A percentile compares a stretch with the other conserved stretches of the same genome.
phyloP scores from a whole-genome alignment of 1,140 invertebrate species.

The Ceratina japonica region DNA sequence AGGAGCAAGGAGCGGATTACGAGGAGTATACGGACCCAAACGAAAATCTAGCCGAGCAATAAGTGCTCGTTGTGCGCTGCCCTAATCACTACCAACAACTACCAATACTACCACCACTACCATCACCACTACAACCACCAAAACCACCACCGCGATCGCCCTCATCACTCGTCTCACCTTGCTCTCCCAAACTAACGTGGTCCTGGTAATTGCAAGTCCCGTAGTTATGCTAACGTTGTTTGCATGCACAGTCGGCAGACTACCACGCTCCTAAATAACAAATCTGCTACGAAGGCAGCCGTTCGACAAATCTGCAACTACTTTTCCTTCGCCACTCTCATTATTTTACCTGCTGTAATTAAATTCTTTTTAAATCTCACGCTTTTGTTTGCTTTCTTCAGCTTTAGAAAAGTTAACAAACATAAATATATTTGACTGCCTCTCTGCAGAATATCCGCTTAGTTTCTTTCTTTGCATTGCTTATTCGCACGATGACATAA shows the following conservation, averaged over 20 bases:
- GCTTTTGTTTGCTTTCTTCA: too few species aligned
- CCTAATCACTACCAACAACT: slow-evolving; percentile 68
- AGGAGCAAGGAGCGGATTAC: slow-evolving; percentile 75
- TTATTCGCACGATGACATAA: slow-evolving; percentile 1
- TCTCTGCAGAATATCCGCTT: neutral
- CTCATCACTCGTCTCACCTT: slow-evolving; percentile 60
- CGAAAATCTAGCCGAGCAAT: slow-evolving; percentile 77
- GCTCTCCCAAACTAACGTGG: slow-evolving; percentile 69
- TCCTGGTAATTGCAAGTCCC: slow-evolving; percentile 68
- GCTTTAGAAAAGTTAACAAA: too few species aligned
- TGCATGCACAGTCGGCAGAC: slow-evolving; percentile 36
- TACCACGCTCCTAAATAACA: neutral
- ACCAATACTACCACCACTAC: slow-evolving; percentile 46
- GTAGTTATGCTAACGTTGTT: slow-evolving; percentile 57
- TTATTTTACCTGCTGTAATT: neutral
- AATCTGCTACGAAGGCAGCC: neutral
- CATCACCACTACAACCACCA: slow-evolving; percentile 39
- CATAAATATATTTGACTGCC: too few species aligned
- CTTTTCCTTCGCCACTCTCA: neutral
- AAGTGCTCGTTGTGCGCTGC: slow-evolving; percentile 72
- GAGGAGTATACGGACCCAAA: slow-evolving; percentile 75
- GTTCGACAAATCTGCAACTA: neutral
- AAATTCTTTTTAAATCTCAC: too few species aligned
- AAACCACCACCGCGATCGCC: slow-evolving; percentile 52
- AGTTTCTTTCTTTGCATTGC: neutral